A percentile compares a stretch with the other conserved stretches of the same genome.
These are phyloP conservation scores for Drosophila yakuba DNA, from an alignment of 1,140 invertebrate species.

Conservation along the genomic window DNA sequence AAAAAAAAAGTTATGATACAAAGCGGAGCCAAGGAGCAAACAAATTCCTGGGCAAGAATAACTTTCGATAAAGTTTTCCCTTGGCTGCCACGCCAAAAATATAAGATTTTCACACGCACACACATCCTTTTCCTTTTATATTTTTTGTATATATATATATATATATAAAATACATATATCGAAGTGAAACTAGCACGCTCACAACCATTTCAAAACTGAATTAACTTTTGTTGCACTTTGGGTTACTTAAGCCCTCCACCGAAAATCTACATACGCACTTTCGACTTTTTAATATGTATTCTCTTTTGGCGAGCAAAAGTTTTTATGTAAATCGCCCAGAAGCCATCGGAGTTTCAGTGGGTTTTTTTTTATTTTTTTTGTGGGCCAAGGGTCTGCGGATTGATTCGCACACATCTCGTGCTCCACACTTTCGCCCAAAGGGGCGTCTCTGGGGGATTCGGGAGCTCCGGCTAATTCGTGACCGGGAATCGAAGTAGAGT, in stretches of 20 bases:
- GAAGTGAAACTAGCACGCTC: conserved; percentile 46
- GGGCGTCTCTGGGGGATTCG: conserved; percentile 8
- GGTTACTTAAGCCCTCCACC: conserved; percentile 10
- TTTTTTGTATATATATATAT: too few relatives aligned
- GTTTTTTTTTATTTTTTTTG: neutral
- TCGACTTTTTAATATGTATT: conserved; percentile 15
- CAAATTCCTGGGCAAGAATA: conserved; percentile 22
- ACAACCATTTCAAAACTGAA: conserved; percentile 74
- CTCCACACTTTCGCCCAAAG: conserved; percentile 6
- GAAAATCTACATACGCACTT: conserved; percentile 48
- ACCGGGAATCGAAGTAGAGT: conserved; percentile 12
- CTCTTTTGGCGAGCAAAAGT: conserved; percentile 12
- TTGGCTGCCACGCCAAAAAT: conserved; percentile 31
- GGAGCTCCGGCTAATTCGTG: conserved; percentile 21
- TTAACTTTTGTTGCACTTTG: conserved; percentile 79
- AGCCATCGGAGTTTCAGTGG: neutral
- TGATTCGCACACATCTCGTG: conserved; percentile 22
- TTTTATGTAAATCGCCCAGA: conserved; percentile 61
- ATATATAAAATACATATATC: neutral
- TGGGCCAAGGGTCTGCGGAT: conserved; percentile 6
- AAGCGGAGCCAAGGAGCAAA: neutral
- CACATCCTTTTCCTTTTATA: neutral
- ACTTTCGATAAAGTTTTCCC: conserved; percentile 63
- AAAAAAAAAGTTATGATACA: conserved; percentile 8
- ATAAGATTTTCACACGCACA: conserved; percentile 53